Percentiles rank a stretch among this genome's conserved stretches.
phyloP scores from a whole-genome alignment of 2,888 invertebrate genomes.

The Andrena minutula region DNA sequence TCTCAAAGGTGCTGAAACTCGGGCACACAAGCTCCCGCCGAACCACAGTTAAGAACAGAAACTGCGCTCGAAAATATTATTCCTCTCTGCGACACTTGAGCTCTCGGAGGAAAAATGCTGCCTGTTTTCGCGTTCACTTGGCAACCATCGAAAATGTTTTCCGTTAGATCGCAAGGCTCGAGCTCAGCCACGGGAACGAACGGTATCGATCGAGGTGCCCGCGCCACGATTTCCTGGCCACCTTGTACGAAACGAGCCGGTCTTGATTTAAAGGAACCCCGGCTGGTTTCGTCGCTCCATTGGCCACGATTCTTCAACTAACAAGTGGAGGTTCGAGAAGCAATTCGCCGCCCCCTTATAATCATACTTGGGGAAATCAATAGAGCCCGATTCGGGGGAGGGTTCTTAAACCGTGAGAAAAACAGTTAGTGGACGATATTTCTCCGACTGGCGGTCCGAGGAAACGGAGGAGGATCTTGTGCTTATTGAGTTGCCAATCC shows the following conservation, averaged over 20 bases:
- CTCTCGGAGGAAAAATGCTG: not conserved
- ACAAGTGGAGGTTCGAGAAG: conserved; percentile 46
- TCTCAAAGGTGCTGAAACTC: conserved; percentile 5
- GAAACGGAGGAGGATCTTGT: conserved; percentile 36
- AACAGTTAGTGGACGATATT: conserved; percentile 68
- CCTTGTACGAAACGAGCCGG: too few species aligned
- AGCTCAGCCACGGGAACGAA: too few species aligned
- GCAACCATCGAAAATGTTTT: not conserved
- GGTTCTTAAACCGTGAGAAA: conserved; percentile 60
- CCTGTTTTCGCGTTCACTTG: not conserved
- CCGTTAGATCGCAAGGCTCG: too few species aligned
- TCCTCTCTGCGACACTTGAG: not conserved
- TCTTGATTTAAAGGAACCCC: not conserved
- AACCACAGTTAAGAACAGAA: not conserved
- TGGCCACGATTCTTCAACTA: conserved; percentile 29
- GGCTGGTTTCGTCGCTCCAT: conserved; percentile 28
- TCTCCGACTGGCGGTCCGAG: conserved; percentile 39
- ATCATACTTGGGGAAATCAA: conserved; percentile 68
- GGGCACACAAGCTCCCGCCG: not conserved
- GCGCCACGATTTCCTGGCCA: too few species aligned
- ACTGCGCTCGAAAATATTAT: conserved; percentile 11
- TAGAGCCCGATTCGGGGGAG: conserved; percentile 51
- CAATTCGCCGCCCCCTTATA: conserved; percentile 57
- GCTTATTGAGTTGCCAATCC: conserved; percentile 48
- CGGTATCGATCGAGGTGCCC: too few species aligned